Percentiles rank a stretch among this genome's conserved stretches.
These are phyloP conservation scores for Ciconia nigra DNA, from an alignment of 2,797 vertebrate species.

Conservation along the genomic window DNA sequence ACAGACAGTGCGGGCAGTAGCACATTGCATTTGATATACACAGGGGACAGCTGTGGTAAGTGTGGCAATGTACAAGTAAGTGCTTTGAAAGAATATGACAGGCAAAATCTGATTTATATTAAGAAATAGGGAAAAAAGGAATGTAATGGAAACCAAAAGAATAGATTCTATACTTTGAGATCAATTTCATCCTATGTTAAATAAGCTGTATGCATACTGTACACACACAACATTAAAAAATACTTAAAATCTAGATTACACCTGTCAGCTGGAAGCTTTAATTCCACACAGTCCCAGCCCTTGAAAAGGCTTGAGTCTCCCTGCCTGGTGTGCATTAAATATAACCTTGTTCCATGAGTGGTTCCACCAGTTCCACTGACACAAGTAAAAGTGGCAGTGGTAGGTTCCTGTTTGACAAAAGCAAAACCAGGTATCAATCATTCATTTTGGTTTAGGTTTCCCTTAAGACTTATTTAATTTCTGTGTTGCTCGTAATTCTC, in stretches of 20 bases:
- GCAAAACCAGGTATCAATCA: not conserved
- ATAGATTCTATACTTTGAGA: slow-evolving; percentile 36
- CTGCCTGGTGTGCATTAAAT: not conserved
- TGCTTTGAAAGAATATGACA: slow-evolving; percentile 24
- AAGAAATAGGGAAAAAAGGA: not conserved
- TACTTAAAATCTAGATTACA: not conserved
- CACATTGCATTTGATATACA: slow-evolving; percentile 27
- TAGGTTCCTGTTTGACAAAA: not conserved
- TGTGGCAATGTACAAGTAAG: not conserved
- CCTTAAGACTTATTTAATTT: not conserved
- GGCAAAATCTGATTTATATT: slow-evolving; percentile 55
- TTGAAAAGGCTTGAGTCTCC: not conserved
- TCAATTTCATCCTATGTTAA: slow-evolving; percentile 39
- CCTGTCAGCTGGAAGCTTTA: not conserved
- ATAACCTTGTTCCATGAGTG: not conserved
- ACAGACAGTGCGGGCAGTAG: slow-evolving; percentile 11
- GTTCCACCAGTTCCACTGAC: not conserved
- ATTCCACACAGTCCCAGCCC: not conserved
- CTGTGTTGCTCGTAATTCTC: not conserved
- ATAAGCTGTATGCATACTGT: not conserved
- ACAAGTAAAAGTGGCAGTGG: not conserved
- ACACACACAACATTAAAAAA: not conserved
- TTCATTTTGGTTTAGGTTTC: not conserved
- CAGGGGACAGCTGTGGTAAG: not conserved
- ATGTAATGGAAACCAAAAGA: slow-evolving; percentile 4